Conservation (phyloP, 2,113 vertebrate genomes). For the Strix aluco region DNA sequence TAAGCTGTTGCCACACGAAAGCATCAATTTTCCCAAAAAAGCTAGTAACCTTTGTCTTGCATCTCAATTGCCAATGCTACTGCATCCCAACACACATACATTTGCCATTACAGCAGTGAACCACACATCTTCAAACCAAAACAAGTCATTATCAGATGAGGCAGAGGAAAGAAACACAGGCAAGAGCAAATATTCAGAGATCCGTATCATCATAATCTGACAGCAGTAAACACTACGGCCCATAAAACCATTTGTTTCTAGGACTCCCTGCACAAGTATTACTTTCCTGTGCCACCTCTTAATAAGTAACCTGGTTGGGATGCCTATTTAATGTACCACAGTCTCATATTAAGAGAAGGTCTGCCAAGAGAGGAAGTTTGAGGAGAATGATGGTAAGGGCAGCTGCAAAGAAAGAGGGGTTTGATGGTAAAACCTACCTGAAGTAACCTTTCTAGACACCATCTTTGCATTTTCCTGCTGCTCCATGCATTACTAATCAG, state of each 20-base stretch:
- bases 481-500: slow-evolving; percentile 72
- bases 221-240: slow-evolving; percentile 71
- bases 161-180: slow-evolving; percentile 56
- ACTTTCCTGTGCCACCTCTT: slow-evolving; percentile 67
- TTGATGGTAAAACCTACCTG: slow-evolving; percentile 73
- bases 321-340: slow-evolving; percentile 51
- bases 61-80: background rate
- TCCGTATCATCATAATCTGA: slow-evolving; percentile 71
- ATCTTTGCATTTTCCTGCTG: slow-evolving; percentile 55
- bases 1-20: slow-evolving; percentile 27
- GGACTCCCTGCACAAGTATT: slow-evolving; percentile 77
- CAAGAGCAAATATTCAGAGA: slow-evolving; percentile 74
- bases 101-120: background rate
- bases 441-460: slow-evolving; percentile 39
- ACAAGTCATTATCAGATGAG: slow-evolving; percentile 31
- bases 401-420: slow-evolving; percentile 52
- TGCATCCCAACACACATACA: background rate
- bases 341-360: slow-evolving; percentile 68
- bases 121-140: slow-evolving; percentile 1
- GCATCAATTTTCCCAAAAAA: slow-evolving; percentile 10
- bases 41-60: background rate
- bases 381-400: slow-evolving; percentile 55
- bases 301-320: slow-evolving; percentile 44
- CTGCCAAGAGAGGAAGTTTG: slow-evolving; percentile 30
- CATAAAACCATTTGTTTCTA: slow-evolving; percentile 73